Percentiles rank a stretch among this genome's conserved stretches.
Conservation (phyloP, 1,140 invertebrate genomes). For the Hyles euphorbiae region DNA sequence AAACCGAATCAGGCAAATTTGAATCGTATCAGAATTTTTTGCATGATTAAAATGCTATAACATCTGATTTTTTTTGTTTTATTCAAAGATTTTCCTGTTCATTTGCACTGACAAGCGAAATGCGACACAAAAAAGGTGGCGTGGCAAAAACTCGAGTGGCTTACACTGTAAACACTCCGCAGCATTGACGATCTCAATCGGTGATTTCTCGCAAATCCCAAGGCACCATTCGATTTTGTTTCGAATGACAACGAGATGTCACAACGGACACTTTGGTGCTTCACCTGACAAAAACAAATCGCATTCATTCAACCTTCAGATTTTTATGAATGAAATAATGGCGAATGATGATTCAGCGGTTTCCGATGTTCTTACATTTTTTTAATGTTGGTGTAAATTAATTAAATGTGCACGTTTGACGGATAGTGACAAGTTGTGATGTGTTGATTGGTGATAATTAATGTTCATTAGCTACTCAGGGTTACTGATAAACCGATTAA, state of each 20-base stretch:
- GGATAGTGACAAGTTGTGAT: no score
- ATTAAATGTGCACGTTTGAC: no score
- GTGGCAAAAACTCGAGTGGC: conserved; percentile 12
- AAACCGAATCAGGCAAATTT: no score
- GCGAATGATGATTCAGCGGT: conserved; percentile 34
- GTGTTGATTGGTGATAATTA: no score
- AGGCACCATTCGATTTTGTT: conserved; percentile 70
- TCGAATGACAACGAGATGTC: conserved; percentile 59
- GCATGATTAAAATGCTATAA: no score
- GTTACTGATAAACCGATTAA: no score
- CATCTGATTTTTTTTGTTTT: no score
- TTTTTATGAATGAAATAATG: conserved; percentile 40
- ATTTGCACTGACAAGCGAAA: background rate
- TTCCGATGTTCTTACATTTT: conserved; percentile 9
- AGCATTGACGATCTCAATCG: conserved; percentile 29
- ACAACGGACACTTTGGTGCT: conserved; percentile 36
- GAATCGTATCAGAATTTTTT: no score
- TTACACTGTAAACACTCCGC: conserved; percentile 14
- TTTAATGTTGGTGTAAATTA: background rate
- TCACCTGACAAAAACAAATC: conserved; percentile 20
- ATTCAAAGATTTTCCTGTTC: no score
- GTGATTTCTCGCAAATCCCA: conserved; percentile 51
- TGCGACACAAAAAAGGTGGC: background rate
- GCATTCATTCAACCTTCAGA: conserved; percentile 31
- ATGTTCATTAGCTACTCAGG: no score